Evolutionary conservation across 2,888 invertebrate genomes (phyloP).

Genomic region (Crioceris asparagi): DNA sequence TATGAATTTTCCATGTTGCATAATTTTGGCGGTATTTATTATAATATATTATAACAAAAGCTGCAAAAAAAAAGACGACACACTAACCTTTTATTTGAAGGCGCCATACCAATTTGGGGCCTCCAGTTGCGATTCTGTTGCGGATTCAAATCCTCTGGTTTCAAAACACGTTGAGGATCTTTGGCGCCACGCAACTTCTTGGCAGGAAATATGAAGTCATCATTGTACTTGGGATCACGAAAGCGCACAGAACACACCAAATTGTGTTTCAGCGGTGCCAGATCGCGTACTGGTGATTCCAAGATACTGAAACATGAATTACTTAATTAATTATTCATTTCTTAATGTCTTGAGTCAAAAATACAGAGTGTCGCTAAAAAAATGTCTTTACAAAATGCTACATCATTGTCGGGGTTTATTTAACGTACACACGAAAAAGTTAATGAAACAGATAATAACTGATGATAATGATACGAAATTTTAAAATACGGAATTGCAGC

Average conservation of each 20-base stretch:
- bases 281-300: constrained; percentile 59
- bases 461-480: neutral
- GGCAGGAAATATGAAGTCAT: constrained; percentile 70
- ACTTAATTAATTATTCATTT: too few relatives aligned
- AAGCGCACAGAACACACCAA: constrained; percentile 56
- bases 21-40: too few relatives aligned
- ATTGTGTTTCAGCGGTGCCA: constrained; percentile 51
- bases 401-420: too few relatives aligned
- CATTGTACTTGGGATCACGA: constrained; percentile 67
- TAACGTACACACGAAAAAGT: too few relatives aligned
- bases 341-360: too few relatives aligned
- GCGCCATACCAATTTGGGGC: constrained; percentile 59
- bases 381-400: too few relatives aligned
- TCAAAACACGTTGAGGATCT: constrained; percentile 66
- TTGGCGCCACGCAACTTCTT: constrained; percentile 52
- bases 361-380: too few relatives aligned
- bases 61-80: neutral
- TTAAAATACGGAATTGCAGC: too few relatives aligned
- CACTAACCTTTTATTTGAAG: constrained; percentile 30
- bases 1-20: too few relatives aligned
- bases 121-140: constrained; percentile 60
- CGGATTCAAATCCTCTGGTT: constrained; percentile 61
- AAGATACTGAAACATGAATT: constrained; percentile 40
- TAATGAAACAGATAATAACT: too few relatives aligned
- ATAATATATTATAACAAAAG: too few relatives aligned